Percentiles rank a stretch among this genome's conserved stretches.
These are phyloP conservation scores for Xiphorhynchus erythropygius DNA, from an alignment of 2,797 vertebrate genomes.

Conservation along the genomic window DNA sequence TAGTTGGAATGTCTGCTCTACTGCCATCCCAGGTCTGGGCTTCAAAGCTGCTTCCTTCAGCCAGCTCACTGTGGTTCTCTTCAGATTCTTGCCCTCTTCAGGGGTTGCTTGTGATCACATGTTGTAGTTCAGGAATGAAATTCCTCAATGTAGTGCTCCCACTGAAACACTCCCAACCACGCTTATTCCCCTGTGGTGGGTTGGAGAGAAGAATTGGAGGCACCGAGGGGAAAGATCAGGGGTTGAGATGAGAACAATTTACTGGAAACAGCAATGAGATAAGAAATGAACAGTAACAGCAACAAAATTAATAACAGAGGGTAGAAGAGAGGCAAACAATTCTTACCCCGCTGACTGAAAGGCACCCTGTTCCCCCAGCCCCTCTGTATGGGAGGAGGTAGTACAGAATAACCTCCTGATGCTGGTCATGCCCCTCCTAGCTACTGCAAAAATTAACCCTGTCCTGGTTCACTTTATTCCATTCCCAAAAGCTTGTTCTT, in stretches of 20 bases:
- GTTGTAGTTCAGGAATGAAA: not conserved
- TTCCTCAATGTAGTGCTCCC: not conserved
- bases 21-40: not conserved
- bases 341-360: not conserved
- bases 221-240: not conserved
- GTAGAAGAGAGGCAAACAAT: not conserved
- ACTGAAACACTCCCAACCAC: not conserved
- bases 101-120: not conserved
- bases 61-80: not conserved
- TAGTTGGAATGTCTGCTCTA: not conserved
- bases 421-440: not conserved
- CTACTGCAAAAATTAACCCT: not conserved
- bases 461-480: not conserved
- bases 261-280: not conserved
- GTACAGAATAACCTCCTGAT: not conserved
- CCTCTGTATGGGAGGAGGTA: not conserved
- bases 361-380: not conserved
- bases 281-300: not conserved
- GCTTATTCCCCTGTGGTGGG: not conserved
- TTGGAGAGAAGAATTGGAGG: not conserved
- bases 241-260: not conserved
- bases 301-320: not conserved
- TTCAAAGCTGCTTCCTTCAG: not conserved
- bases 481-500: not conserved
- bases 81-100: not conserved